Conservation (phyloP, 2,888 invertebrate genomes). For the Altica lythri region DNA sequence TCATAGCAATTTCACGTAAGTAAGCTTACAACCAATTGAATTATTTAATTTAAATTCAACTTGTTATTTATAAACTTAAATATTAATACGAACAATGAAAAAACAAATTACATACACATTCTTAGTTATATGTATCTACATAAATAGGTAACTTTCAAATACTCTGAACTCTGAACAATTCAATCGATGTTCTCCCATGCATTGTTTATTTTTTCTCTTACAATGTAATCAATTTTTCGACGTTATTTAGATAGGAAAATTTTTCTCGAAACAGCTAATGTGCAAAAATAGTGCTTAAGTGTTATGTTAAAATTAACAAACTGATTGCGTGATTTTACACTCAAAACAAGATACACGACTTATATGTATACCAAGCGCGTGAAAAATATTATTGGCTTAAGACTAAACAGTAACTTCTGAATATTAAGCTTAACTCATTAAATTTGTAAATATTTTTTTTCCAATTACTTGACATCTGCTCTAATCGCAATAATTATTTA, state of each 20-base stretch:
- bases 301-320: conserved; percentile 32
- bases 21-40: too few relatives aligned
- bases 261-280: conserved; percentile 33
- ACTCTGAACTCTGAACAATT: conserved; percentile 11
- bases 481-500: too few relatives aligned
- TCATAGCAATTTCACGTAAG: too few relatives aligned
- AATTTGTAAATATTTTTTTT: too few relatives aligned
- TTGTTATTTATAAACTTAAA: too few relatives aligned
- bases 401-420: too few relatives aligned
- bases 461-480: too few relatives aligned
- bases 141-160: conserved; percentile 13
- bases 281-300: conserved; percentile 38
- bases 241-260: conserved; percentile 22
- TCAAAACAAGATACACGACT: conserved; percentile 12
- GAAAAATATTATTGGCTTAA: too few relatives aligned
- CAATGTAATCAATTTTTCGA: conserved; percentile 24
- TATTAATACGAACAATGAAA: too few relatives aligned
- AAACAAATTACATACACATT: too few relatives aligned
- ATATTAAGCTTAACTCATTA: too few relatives aligned
- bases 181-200: conserved; percentile 9
- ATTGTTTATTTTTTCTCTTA: conserved; percentile 23
- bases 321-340: conserved; percentile 16
- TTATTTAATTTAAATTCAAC: too few relatives aligned
- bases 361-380: background rate
- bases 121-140: conserved; percentile 9